Evolutionary conservation across 2,888 invertebrate species (phyloP).

Genomic region (Homarus gammarus): DNA sequence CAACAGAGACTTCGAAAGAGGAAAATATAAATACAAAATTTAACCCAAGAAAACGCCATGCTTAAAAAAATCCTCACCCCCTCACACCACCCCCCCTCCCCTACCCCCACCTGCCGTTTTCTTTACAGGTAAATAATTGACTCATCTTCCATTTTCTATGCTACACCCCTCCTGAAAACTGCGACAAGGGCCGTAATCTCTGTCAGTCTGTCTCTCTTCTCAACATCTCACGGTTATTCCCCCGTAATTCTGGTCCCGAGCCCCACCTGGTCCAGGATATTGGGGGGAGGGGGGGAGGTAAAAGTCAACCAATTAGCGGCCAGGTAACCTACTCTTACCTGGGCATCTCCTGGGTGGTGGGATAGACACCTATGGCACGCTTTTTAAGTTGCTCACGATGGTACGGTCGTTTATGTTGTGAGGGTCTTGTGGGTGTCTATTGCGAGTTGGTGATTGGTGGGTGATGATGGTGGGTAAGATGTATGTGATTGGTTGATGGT

Average conservation of each 20-base stretch:
- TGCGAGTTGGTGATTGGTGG: not conserved
- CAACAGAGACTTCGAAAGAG: too few relatives aligned
- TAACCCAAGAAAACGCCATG: too few relatives aligned
- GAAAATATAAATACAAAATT: too few relatives aligned
- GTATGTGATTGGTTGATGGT: not conserved
- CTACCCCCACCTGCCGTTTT: not conserved
- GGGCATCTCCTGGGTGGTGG: not conserved
- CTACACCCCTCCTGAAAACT: not conserved
- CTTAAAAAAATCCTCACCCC: too few relatives aligned
- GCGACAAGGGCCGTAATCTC: not conserved
- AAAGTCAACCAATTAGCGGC: not conserved
- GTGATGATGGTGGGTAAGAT: not conserved
- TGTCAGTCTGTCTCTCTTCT: not conserved
- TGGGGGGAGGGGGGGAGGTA: not conserved
- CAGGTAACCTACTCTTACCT: not conserved
- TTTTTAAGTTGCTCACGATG: not conserved
- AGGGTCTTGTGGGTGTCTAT: too few relatives aligned
- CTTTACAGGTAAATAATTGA: not conserved
- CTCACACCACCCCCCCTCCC: not conserved
- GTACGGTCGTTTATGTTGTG: not conserved
- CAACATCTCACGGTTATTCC: too few relatives aligned
- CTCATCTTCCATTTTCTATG: not conserved
- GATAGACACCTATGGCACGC: not conserved
- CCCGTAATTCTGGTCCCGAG: not conserved
- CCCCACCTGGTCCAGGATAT: not conserved